These are phyloP conservation scores for Notoglanidium macrostoma DNA, from an alignment of 2,797 vertebrate species.

Conservation along the genomic window DNA sequence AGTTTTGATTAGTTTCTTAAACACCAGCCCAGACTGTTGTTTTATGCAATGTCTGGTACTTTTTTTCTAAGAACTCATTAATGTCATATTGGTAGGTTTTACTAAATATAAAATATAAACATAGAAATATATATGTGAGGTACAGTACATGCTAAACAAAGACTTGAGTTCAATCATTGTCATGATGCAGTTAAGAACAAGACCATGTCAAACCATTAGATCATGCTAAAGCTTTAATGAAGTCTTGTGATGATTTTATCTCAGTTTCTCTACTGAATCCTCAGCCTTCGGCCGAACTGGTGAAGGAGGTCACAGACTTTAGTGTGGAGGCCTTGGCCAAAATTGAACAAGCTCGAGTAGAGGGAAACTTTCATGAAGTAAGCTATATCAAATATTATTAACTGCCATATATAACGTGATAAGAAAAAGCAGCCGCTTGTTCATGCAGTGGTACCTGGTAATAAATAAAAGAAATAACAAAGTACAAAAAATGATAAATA, in stretches of 20 bases:
- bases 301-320: slow-evolving; percentile 81
- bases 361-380: slow-evolving; percentile 83
- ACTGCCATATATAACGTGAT: background rate
- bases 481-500: background rate
- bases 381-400: background rate
- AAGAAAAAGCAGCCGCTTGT: background rate
- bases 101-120: background rate
- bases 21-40: no score
- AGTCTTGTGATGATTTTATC: background rate
- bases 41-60: background rate
- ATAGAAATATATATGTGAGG: background rate
- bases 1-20: no score
- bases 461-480: background rate
- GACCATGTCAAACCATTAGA: background rate
- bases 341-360: slow-evolving; percentile 77
- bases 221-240: background rate
- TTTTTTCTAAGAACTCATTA: background rate
- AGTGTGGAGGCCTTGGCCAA: slow-evolving; percentile 83
- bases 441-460: background rate
- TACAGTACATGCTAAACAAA: background rate
- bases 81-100: background rate
- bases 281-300: slow-evolving; percentile 81
- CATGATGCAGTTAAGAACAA: background rate
- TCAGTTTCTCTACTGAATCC: background rate
- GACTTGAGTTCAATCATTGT: background rate